These are phyloP conservation scores for Zosterops hypoxanthus DNA, from an alignment of 2,113 vertebrate genomes.

Conservation along the genomic window DNA sequence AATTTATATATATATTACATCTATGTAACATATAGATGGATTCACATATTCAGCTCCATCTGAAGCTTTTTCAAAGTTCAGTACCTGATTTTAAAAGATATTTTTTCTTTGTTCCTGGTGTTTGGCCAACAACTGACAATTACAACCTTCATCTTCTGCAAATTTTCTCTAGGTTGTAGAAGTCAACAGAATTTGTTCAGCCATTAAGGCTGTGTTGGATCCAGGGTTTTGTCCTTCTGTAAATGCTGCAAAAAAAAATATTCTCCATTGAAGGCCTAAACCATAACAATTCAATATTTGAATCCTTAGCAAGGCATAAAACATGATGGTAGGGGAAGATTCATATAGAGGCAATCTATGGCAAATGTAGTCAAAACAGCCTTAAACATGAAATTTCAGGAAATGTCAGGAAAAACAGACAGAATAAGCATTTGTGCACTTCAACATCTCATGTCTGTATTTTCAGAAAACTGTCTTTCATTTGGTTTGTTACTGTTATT, in stretches of 20 bases:
- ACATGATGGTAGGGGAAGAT: not conserved
- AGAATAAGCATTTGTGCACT: not conserved
- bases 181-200: not conserved
- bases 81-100: not conserved
- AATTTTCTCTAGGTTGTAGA: not conserved
- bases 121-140: not conserved
- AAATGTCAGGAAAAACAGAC: not conserved
- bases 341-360: not conserved
- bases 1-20: not conserved
- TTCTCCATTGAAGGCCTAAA: not conserved
- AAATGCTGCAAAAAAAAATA: not conserved
- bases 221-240: not conserved
- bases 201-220: not conserved
- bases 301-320: not conserved
- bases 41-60: not conserved
- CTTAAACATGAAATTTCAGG: not conserved
- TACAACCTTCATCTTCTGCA: not conserved
- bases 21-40: not conserved
- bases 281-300: not conserved
- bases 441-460: not conserved
- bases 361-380: not conserved
- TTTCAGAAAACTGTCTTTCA: not conserved
- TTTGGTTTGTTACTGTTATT: not conserved
- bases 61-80: not conserved
- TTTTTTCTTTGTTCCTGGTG: not conserved